A percentile compares a stretch with the other conserved stretches of the same genome.
phyloP scores from a whole-genome alignment of 2,888 invertebrate genomes.

The Coelinius sp. region DNA sequence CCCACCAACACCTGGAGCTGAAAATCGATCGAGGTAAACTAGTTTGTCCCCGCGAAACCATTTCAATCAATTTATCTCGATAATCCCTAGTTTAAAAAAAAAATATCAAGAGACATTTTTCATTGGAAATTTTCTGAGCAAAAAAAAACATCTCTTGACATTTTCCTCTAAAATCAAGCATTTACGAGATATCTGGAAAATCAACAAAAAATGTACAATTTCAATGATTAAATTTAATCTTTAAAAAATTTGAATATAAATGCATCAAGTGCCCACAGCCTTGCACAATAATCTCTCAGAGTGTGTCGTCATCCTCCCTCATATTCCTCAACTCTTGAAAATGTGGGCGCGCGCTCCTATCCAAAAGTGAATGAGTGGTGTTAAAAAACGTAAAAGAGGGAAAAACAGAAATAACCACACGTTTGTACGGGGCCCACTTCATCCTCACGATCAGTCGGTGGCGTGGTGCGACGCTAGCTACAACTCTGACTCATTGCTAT shows the following conservation, averaged over 20 bases:
- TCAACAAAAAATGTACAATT: no score
- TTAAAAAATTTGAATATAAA: no score
- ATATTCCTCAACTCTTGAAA: background rate
- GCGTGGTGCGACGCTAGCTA: background rate
- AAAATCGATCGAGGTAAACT: background rate
- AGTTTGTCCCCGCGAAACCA: background rate
- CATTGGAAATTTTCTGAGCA: no score
- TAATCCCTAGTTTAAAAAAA: no score
- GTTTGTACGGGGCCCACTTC: conserved; percentile 5
- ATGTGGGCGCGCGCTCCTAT: background rate
- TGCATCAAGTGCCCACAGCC: background rate
- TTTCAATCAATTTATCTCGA: background rate
- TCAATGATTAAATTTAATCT: no score
- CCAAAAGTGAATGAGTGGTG: conserved; percentile 3
- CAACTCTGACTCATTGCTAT: conserved; percentile 6
- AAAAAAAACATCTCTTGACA: no score
- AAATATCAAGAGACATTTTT: no score
- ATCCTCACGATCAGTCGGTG: conserved; percentile 16
- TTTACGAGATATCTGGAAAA: no score
- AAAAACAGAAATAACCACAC: background rate
- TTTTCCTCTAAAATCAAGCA: no score
- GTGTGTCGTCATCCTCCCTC: background rate
- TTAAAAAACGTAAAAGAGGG: background rate
- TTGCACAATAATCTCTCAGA: conserved; percentile 1
- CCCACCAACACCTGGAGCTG: background rate